Base-by-base conservation (phyloP, 1,140 invertebrate genomes). In the Helicoverpa armigera region DNA sequence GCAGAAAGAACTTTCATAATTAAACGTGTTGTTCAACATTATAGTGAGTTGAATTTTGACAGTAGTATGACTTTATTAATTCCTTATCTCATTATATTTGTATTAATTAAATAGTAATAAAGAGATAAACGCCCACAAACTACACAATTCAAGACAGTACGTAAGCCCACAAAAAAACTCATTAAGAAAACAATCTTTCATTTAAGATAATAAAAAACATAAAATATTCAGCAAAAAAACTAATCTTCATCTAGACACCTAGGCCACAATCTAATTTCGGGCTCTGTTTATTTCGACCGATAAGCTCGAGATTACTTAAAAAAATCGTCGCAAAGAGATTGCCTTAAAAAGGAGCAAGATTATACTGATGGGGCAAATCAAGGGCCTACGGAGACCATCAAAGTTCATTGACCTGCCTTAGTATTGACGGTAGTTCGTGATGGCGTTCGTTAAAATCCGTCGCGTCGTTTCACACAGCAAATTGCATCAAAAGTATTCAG, bases 371-470 rank as follows among this genome's bases (percentile, higher is more conserved):
- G 63, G 73, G 58, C 58, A 29, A 72, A 72, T 72, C 69, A 72
- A 72, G 50, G 23, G 50, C 23, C 50, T 76, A 13, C 11, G 43
- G 1, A 48, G 70, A 63, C 56, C 73, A 76, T 76, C 63, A 63
- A 60, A 18, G 56, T 76, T 61, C 18, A 31, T 76, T 18, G 73
- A 76, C 72, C 54, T 54, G 69, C 18, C 43, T 51, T 12, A 61
- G 73, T 63, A 76, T 63, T 12, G 18, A 31, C 18, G 18, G 56
- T 48, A 23, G 35, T 43, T 14, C 29, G 12, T 75, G 63, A 56
- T 60, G 63, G 23, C 78, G 67, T 86, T 86, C 86, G 83, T 85
- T 87, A 87, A 86, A 87, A 85, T 86, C 85, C 80, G 53, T 86
- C 81, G 86, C 84, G 56, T 84, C 84, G 84, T 83, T 87, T 83